phyloP scores from a whole-genome alignment of 2,797 vertebrate species.

The Phataginus tricuspis region DNA sequence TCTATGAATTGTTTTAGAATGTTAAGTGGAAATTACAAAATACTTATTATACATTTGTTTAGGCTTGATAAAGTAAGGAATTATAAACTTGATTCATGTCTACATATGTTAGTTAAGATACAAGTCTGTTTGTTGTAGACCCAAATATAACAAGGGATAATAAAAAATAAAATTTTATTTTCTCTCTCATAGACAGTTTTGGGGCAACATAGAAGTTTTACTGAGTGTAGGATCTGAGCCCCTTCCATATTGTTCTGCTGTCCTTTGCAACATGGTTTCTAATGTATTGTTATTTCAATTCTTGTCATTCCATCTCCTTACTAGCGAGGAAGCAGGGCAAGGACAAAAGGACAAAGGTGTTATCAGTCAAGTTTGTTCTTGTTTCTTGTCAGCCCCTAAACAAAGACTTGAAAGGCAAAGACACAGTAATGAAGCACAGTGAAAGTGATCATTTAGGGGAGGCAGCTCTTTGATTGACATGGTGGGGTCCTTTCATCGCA shows the following conservation, averaged over 20 bases:
- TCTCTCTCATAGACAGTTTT: neutral
- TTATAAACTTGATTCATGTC: neutral
- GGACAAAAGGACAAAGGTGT: neutral
- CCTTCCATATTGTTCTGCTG: neutral
- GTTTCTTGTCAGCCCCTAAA: no score
- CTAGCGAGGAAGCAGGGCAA: neutral
- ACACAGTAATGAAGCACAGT: no score
- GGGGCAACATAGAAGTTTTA: neutral
- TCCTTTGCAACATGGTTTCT: neutral
- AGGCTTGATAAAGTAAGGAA: neutral
- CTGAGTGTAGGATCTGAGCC: neutral
- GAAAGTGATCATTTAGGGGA: no score
- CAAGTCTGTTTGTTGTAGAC: neutral
- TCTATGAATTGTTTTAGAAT: neutral
- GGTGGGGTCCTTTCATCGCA: no score
- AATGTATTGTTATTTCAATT: neutral
- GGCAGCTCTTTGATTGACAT: no score
- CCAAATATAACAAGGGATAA: neutral
- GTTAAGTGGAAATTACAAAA: neutral
- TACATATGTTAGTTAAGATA: neutral
- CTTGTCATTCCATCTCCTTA: neutral
- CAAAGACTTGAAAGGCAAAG: no score
- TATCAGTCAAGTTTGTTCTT: no score
- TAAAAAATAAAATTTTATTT: neutral
- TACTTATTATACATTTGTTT: neutral